phyloP scores from a whole-genome alignment of 1,140 invertebrate genomes.

The Sitobion miscanthi region DNA sequence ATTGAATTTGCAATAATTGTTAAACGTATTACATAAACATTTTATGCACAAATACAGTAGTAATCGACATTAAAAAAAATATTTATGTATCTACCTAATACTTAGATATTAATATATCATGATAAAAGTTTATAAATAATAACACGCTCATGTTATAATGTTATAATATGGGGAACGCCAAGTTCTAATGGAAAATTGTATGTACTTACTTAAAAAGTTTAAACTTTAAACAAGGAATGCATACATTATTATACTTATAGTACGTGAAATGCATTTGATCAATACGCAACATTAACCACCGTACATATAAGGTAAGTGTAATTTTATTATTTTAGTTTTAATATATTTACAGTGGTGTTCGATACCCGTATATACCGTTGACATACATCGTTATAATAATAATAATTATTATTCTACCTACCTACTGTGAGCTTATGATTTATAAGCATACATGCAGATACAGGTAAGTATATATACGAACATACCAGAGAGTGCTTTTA shows the following conservation, averaged over 20 bases:
- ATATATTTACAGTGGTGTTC: not conserved
- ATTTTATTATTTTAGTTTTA: not conserved
- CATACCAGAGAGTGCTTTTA: not conserved
- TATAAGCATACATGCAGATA: not conserved
- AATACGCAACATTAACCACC: not conserved
- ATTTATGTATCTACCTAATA: not conserved
- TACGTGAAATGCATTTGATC: no score
- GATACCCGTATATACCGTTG: slow-evolving; percentile 11
- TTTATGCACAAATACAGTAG: not conserved
- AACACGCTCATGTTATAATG: no score
- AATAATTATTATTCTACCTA: not conserved
- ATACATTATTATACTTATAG: not conserved
- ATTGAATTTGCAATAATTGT: not conserved
- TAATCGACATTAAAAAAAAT: not conserved
- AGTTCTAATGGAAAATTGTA: not conserved
- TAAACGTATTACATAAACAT: not conserved
- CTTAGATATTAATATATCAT: no score
- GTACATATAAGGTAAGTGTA: not conserved
- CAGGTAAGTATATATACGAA: not conserved
- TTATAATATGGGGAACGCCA: not conserved
- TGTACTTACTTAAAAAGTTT: not conserved
- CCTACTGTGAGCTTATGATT: not conserved
- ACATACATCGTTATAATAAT: slow-evolving; percentile 6
- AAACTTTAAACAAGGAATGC: not conserved
- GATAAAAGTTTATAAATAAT: not conserved